Evolutionary conservation across 2,113 vertebrate species (phyloP), one percentile per base, ranked within the genome.

Genomic region (Melanostigma gelatinosum): DNA sequence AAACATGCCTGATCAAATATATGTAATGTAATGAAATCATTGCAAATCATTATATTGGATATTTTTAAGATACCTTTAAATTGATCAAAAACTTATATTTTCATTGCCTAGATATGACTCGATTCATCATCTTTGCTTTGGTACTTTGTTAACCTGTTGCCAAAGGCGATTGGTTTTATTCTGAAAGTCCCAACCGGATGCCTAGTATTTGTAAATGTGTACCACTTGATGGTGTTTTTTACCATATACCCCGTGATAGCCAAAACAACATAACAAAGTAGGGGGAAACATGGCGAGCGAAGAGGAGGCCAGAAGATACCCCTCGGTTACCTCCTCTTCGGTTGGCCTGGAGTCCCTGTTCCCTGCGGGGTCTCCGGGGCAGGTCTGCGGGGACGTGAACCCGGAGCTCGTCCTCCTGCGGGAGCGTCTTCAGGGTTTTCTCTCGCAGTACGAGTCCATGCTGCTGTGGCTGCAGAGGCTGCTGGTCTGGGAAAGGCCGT

Each of bases 401-500:
- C 89, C 90, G 57, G 94, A 95, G 93, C 92, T 95, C 1, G 81
- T 90, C 67, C 86, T 89, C 38, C 80, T 97, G 85, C 91, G 95
- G 88, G 95, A 96, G 87, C 89, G 94, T 67, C 95, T 97, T 52
- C 94, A 95, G 77, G 95, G 93, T 46, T 96, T 96, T 96, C 78
- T 96, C 69, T 83, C 82, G 77, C 95, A 85, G 75, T 93, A 95
- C 38, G 97, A 97, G 91, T 93, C 95, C 32, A 92, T 87, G 83
- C 88, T 98, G 88, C 93, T 94, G 61, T 94, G 94, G 77, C 88
- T 92, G 85, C 97, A 98, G 96, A 91, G 96, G 83, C 94, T 98
- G 82, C 89, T 98, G 90, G 97, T 99, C 36, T 98, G 97, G 97
- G 97, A 99, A 94, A 97, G 96, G 94, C 97, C 97, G 79, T 88